phyloP scores from a whole-genome alignment of 2,797 vertebrate species.

The Coregonus ussuriensis region DNA sequence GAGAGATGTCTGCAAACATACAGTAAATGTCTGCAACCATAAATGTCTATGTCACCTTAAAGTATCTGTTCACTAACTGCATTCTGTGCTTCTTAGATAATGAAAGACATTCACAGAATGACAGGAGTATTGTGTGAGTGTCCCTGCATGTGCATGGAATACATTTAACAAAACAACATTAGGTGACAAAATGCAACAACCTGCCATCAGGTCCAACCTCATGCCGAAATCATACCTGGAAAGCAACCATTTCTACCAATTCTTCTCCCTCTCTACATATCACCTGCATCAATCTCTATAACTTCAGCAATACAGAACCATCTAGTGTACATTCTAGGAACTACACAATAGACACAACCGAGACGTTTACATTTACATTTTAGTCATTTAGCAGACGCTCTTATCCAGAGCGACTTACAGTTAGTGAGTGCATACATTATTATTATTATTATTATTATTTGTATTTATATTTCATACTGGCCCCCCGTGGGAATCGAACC shows the following conservation, averaged over 20 bases:
- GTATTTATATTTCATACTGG: no score
- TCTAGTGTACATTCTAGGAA: slow-evolving; percentile 44
- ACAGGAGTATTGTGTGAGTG: background rate
- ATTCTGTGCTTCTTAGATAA: background rate
- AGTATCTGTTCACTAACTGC: background rate
- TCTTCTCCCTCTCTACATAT: background rate
- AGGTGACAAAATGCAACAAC: no score
- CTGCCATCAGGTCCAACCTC: no score
- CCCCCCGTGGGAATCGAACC: no score
- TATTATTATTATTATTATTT: no score
- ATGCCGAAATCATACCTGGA: background rate
- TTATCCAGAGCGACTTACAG: no score
- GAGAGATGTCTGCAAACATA: background rate
- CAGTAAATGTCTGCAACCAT: background rate
- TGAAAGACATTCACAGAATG: background rate
- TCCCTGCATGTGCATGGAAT: background rate
- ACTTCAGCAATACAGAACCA: slow-evolving; percentile 32
- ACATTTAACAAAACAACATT: no score
- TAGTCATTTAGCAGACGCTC: no score
- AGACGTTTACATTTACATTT: no score
- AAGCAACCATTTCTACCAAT: background rate
- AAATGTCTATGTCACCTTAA: background rate
- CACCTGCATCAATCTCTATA: background rate
- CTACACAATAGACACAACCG: no score
- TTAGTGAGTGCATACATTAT: no score